Evolutionary conservation across 2,888 invertebrate species (phyloP).

Genomic region (Xanthorhoe spadicearia): DNA sequence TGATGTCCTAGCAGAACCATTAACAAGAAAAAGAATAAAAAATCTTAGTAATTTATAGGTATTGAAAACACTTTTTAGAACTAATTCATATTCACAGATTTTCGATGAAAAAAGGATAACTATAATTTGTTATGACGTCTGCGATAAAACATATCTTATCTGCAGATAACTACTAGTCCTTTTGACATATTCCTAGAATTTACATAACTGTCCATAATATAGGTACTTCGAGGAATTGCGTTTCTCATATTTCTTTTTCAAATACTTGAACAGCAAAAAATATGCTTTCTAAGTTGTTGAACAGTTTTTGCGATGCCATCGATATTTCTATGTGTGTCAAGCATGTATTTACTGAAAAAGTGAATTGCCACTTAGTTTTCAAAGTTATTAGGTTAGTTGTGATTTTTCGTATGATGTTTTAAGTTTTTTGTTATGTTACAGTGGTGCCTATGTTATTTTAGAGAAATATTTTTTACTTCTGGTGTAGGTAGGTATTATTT

Average conservation of each 20-base stretch:
- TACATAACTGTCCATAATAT: constrained; percentile 16
- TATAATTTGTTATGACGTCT: background rate
- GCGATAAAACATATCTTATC: constrained; percentile 7
- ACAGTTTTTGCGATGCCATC: constrained; percentile 28
- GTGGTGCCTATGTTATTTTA: background rate
- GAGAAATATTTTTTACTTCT: background rate
- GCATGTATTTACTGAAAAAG: constrained; percentile 39
- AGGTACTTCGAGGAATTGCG: constrained; percentile 10
- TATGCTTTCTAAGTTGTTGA: constrained; percentile 18
- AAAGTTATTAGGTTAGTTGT: background rate
- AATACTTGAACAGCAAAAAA: constrained; percentile 33
- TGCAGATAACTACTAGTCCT: constrained; percentile 2
- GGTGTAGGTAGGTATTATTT: background rate
- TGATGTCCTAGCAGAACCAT: no score
- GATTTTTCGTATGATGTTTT: constrained; percentile 4
- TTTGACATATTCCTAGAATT: constrained; percentile 9
- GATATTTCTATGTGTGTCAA: constrained; percentile 45
- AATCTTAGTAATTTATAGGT: no score
- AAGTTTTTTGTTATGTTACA: background rate
- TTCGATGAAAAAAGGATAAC: background rate
- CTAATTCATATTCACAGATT: no score
- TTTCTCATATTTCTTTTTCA: constrained; percentile 28
- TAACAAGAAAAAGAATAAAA: no score
- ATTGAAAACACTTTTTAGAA: no score
- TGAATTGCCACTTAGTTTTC: constrained; percentile 34